Evolutionary conservation across 2,113 vertebrate genomes (phyloP), one percentile per base, ranked within the genome.

Genomic region (Spea bombifrons): DNA sequence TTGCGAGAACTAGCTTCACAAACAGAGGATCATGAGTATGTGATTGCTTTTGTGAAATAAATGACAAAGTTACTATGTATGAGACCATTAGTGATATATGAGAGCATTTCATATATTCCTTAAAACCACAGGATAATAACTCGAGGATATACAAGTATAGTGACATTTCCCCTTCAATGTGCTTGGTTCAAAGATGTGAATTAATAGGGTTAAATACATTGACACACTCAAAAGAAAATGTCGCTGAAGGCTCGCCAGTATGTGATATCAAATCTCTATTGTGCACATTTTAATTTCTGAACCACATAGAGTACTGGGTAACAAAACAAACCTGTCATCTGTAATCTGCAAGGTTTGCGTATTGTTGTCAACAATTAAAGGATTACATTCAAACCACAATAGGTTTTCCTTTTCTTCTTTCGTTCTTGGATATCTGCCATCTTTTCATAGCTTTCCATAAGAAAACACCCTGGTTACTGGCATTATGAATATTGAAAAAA

Each of bases 381-480:
- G 67, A 70, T 70, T 70, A 17, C 12, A 17, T 52, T 16, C 47
- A n/a, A 17, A 70, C 67, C 67, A 70, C 67, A 16, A 70, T 70
- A 13, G 8, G 8, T 50, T 70, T n/a, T 64, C 61, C n/a, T 30
- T 30, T 9, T 64, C 4, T 64, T 59, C 55, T 10, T 7, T 59
- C 10, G 55, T 13, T 59, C 8, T 10, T 13, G 12, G 9, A 59
- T 13, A 2, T 12, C 12, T 12, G 8, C 55, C 15, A 13, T 8
- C 10, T 13, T 13, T 10, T 13, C 30, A 30, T 30, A 30, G 30
- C 10, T 53, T 53, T 53, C 50, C 50, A 53, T 8, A 53, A 53
- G 59, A n/a, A 1, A 64, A 13, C 15, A 64, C 52, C 49, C 3
- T 55, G n/a, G 45, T 5, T 59, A 13, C 15, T 59, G 5, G 30